Evolutionary conservation across 2,888 invertebrate species (phyloP).

Genomic region (Gonocerus acuteangulatus): DNA sequence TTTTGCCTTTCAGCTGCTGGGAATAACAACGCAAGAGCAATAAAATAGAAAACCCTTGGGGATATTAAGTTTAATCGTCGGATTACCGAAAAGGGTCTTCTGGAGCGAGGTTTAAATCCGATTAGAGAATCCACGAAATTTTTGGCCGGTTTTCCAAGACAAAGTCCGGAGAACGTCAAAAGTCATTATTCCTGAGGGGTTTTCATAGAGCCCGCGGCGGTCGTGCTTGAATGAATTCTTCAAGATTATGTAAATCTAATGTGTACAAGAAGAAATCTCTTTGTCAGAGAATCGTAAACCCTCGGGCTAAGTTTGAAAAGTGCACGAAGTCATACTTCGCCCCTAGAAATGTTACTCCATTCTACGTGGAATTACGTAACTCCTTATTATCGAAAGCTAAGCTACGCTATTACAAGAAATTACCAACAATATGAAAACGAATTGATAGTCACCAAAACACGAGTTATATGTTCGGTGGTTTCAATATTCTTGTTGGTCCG

Average conservation of each 20-base stretch:
- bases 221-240: slow-evolving; percentile 12
- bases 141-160: no score
- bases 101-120: no score
- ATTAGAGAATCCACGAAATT: no score
- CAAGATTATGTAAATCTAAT: slow-evolving; percentile 16
- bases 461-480: no score
- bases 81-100: no score
- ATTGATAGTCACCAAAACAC: no score
- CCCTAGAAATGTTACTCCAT: slow-evolving; percentile 15
- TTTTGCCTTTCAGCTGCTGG: no score
- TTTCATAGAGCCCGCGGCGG: slow-evolving; percentile 4
- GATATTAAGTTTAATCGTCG: no score
- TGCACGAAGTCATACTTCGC: slow-evolving; percentile 5
- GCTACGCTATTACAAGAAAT: background rate
- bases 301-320: background rate
- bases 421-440: no score
- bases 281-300: slow-evolving; percentile 12
- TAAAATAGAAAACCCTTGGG: no score
- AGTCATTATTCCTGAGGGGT: background rate
- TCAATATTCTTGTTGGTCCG: no score
- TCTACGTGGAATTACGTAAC: background rate
- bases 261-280: slow-evolving; percentile 3
- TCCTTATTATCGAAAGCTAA: background rate
- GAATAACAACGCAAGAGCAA: no score
- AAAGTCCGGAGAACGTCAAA: background rate